Conservation (phyloP, 2,888 invertebrate species). For the Athalia rosae region DNA sequence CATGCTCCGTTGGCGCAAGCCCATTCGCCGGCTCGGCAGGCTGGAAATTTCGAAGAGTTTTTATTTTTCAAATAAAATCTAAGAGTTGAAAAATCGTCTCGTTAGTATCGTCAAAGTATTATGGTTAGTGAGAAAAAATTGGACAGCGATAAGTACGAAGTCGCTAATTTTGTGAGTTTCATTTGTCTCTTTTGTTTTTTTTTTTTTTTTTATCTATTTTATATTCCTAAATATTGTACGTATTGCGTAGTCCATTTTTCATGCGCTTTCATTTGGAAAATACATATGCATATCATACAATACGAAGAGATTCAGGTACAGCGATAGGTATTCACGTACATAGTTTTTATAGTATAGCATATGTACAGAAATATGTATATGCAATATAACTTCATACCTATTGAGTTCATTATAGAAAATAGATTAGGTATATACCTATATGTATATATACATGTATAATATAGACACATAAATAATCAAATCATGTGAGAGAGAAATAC, state of each 20-base stretch:
- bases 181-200: no score
- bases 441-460: not conserved
- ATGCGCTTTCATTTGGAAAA: conserved; percentile 21
- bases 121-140: not conserved
- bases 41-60: conserved; percentile 46
- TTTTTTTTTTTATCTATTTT: not conserved
- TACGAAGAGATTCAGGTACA: not conserved
- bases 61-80: not conserved
- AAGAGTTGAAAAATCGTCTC: no score
- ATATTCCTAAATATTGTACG: not conserved
- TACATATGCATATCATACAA: not conserved
- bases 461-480: conserved; percentile 5
- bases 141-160: conserved; percentile 6
- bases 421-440: conserved; percentile 11
- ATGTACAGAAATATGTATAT: not conserved
- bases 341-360: conserved; percentile 3
- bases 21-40: conserved; percentile 73
- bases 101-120: not conserved
- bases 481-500: conserved; percentile 12
- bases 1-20: conserved; percentile 77
- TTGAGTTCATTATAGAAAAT: no score
- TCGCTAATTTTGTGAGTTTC: not conserved
- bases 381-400: not conserved
- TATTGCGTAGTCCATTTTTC: conserved; percentile 15
- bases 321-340: not conserved